A percentile compares a stretch with the other conserved stretches of the same genome.
phyloP scores from a whole-genome alignment of 92 coral and sea anemone species.

The Desmophyllum pertusum region DNA sequence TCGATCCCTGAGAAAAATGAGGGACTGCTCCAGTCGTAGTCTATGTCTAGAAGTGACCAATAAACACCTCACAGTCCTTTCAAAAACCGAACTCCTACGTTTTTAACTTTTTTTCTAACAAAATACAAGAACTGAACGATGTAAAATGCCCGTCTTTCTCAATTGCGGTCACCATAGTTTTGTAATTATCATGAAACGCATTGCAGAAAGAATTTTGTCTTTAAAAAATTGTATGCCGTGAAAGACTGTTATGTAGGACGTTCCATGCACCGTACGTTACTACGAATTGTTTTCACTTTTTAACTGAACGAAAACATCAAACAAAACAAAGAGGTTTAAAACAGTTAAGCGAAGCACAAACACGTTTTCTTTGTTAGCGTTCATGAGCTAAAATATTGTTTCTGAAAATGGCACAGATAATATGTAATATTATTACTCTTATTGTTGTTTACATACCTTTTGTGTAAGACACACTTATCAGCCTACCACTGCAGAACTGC shows the following conservation, averaged over 20 bases:
- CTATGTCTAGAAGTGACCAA: too few relatives aligned
- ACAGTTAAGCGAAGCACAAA: neutral
- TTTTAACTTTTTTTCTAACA: neutral
- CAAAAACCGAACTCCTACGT: neutral
- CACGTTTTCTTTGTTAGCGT: slow-evolving; percentile 1
- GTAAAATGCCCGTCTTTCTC: neutral
- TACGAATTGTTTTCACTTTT: neutral
- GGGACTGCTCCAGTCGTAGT: too few relatives aligned
- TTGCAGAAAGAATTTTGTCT: too few relatives aligned
- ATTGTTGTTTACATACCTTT: neutral
- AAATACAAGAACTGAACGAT: neutral
- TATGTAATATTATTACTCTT: neutral
- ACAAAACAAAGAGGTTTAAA: neutral
- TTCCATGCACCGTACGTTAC: neutral
- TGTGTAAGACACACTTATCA: too few relatives aligned
- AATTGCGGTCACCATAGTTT: neutral
- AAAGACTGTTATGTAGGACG: neutral
- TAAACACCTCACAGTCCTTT: too few relatives aligned
- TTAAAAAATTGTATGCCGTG: neutral
- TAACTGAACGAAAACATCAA: neutral
- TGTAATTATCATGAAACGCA: too few relatives aligned
- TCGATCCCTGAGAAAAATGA: too few relatives aligned
- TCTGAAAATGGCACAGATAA: neutral
- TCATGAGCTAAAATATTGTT: neutral
- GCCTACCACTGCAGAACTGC: neutral